Evolutionary conservation across 2,888 invertebrate genomes (phyloP).

Genomic region (Troides oblongomaculatus): DNA sequence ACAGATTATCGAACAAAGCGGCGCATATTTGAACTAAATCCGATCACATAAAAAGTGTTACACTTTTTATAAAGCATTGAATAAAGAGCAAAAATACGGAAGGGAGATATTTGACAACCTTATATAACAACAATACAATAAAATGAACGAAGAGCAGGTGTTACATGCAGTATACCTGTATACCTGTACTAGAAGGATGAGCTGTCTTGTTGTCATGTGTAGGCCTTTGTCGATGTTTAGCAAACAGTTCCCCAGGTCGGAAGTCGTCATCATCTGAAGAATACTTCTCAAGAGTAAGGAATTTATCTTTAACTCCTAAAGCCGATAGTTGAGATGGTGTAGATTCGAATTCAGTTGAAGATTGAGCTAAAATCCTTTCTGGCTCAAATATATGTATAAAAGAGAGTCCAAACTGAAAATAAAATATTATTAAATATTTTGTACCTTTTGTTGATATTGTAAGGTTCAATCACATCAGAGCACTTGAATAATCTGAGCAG

Average conservation of each 20-base stretch:
- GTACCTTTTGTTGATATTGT: no score
- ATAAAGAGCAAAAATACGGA: no score
- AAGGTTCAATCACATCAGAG: no score
- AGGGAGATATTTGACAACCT: no score
- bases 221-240: slow-evolving; percentile 58
- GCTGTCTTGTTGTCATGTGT: slow-evolving; percentile 8
- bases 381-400: slow-evolving; percentile 85
- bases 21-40: no score
- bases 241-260: slow-evolving; percentile 83
- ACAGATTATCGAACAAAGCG: no score
- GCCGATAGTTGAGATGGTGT: slow-evolving; percentile 19
- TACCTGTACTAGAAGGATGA: slow-evolving; percentile 20
- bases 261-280: slow-evolving; percentile 82
- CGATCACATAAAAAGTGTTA: no score
- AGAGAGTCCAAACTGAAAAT: slow-evolving; percentile 86
- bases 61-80: no score
- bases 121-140: no score
- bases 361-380: slow-evolving; percentile 42
- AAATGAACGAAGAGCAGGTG: no score
- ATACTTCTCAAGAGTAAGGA: slow-evolving; percentile 60
- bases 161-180: slow-evolving; percentile 14
- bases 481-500: no score
- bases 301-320: slow-evolving; percentile 25
- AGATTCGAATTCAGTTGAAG: slow-evolving; percentile 27
- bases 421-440: background rate